Percentiles rank a stretch among this genome's conserved stretches.
Conservation (phyloP, 2,888 invertebrate genomes). For the Hipparchia sbordonii region DNA sequence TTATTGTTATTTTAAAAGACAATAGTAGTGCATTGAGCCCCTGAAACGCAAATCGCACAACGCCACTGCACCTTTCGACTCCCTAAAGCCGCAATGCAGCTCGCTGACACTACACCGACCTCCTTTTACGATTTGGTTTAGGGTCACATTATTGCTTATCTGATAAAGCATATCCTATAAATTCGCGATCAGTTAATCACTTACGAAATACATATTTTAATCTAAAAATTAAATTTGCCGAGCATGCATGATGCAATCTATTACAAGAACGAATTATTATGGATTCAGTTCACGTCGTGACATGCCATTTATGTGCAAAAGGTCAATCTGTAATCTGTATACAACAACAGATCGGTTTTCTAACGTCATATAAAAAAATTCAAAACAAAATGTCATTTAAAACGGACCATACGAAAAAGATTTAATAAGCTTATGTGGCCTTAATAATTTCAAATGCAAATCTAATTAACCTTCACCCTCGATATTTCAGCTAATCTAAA, state of each 20-base stretch:
- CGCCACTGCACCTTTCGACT: slow-evolving; percentile 70
- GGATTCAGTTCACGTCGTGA: slow-evolving; percentile 53
- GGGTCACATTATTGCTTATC: slow-evolving; percentile 50
- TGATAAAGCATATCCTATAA: slow-evolving; percentile 41
- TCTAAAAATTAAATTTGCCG: slow-evolving; percentile 16
- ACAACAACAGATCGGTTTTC: slow-evolving; percentile 31
- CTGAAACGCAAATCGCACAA: slow-evolving; percentile 53
- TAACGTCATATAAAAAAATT: slow-evolving; percentile 28
- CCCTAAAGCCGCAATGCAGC: slow-evolving; percentile 70
- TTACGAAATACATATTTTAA: slow-evolving; percentile 7
- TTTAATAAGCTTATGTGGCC: slow-evolving; percentile 25
- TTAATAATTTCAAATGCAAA: slow-evolving; percentile 24
- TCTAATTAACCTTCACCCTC: slow-evolving; percentile 31
- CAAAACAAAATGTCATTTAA: slow-evolving; percentile 8
- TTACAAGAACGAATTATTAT: slow-evolving; percentile 54
- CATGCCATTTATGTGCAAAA: slow-evolving; percentile 56
- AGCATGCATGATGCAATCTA: slow-evolving; percentile 43
- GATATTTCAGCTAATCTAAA: slow-evolving; percentile 29
- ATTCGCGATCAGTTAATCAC: background rate
- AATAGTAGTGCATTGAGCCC: slow-evolving; percentile 42
- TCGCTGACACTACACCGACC: slow-evolving; percentile 65
- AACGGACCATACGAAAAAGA: slow-evolving; percentile 9
- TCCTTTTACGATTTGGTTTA: slow-evolving; percentile 44
- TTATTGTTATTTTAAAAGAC: slow-evolving; percentile 22
- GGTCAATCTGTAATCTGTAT: slow-evolving; percentile 48